Base-by-base conservation (phyloP, 2,113 vertebrate species). In the Axis porcinus region DNA sequence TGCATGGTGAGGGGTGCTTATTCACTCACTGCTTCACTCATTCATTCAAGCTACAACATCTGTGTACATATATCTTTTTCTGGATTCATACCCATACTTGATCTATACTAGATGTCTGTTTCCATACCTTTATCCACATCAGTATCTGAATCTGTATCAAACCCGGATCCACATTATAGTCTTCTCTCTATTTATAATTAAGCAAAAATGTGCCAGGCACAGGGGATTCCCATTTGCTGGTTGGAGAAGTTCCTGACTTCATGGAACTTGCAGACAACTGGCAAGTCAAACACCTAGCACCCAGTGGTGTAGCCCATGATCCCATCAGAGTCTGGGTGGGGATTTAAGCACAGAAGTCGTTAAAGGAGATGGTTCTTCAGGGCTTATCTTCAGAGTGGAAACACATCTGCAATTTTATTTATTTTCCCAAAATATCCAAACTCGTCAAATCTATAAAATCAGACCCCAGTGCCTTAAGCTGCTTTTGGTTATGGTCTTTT, bases 231-330 rank as follows among this genome's bases (percentile, higher is more conserved):
- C 0, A 0, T 7, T 2, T 89, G 30, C 54, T 21, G 4, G 23
- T 6, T 55, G 12, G 33, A 7, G 7, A 25, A 58, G 21, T 45
- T 36, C 52, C 28, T 23, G 89, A 52, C 1, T 7, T 30, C 43
- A 2, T 9, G 17, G 52, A 19, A 17, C 30, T 50, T 23, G 3
- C 12, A 40, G 7, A 28, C 23, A 16, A 7, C 67, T 1, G 7
- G 54, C 47, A 76, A 43, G 28, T 36, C 70, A 25, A 21, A 4
- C 7, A 0, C 2, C 4, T 19, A 9, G 13, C 6, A 1, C 7
- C 5, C 2, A 2, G 0, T 0, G 1, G 5, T 13, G 1, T 0
- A 8, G 62, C n/a, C 5, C 2, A 3, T 0, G 5, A 3, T 8
- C 23, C 33, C 28, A 11, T 33, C 15, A 79, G 15, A 19, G 17